Conservation (phyloP, 1,140 invertebrate genomes). For the Calliopsis andreniformis region DNA sequence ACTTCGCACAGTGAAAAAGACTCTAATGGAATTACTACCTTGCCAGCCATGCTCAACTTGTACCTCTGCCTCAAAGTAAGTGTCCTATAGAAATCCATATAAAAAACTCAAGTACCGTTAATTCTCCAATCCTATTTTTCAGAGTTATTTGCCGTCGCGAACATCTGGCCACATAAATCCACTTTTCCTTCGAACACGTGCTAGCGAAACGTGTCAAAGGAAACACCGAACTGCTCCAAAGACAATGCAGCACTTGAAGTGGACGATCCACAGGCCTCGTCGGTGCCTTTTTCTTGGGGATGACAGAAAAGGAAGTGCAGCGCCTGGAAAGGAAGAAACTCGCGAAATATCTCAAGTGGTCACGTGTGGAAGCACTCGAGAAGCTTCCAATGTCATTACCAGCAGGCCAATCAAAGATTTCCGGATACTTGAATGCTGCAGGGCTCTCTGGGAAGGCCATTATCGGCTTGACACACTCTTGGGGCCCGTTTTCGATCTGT, state of each 20-base stretch:
- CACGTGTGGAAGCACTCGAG: conserved; percentile 21
- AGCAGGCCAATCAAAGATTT: conserved; percentile 67
- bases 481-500: conserved; percentile 56
- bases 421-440: conserved; percentile 61
- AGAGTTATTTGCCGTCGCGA: background rate
- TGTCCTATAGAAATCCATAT: too few species aligned
- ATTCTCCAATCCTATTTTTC: background rate
- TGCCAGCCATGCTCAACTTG: too few species aligned
- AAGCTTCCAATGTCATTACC: conserved; percentile 47
- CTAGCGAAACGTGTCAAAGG: conserved; percentile 34
- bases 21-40: too few species aligned
- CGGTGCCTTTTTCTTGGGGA: conserved; percentile 9
- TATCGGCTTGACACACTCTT: conserved; percentile 55
- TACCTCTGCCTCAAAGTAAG: too few species aligned
- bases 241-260: conserved; percentile 39
- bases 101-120: too few species aligned
- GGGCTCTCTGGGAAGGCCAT: conserved; percentile 45
- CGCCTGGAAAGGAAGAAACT: conserved; percentile 34
- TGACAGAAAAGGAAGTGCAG: conserved; percentile 54
- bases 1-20: conserved; percentile 10
- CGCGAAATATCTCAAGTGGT: conserved; percentile 65
- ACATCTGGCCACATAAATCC: background rate
- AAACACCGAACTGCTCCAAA: conserved; percentile 11
- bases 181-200: conserved; percentile 4
- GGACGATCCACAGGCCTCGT: conserved; percentile 46